These are phyloP conservation scores for Sapayoa aenigma DNA, from an alignment of 2,113 vertebrate genomes.

Conservation along the genomic window DNA sequence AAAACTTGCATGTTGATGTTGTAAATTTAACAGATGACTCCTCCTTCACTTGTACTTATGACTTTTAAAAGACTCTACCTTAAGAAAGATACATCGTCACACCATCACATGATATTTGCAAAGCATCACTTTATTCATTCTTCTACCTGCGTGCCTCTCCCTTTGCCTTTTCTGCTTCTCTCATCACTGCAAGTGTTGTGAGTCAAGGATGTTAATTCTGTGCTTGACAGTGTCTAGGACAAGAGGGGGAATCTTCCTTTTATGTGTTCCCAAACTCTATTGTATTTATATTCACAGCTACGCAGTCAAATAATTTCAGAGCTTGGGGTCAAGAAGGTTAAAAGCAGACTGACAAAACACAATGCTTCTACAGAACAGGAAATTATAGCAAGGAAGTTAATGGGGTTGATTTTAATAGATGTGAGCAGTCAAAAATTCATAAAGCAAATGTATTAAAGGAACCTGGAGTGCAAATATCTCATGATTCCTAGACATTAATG, in stretches of 20 bases:
- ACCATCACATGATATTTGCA: not conserved
- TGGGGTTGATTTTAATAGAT: not conserved
- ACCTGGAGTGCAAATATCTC: not conserved
- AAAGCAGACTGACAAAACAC: not conserved
- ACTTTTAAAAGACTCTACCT: not conserved
- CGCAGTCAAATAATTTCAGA: not conserved
- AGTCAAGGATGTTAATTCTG: not conserved
- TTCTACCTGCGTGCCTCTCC: not conserved
- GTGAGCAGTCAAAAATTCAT: not conserved
- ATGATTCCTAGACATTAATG: not conserved
- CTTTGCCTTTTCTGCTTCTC: not conserved
- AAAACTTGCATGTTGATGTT: not conserved
- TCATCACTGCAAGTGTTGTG: not conserved
- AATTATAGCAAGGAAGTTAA: not conserved
- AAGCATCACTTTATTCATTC: slow-evolving; percentile 10
- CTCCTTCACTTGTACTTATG: not conserved
- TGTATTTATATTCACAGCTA: not conserved
- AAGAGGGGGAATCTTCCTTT: not conserved
- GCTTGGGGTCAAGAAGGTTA: not conserved
- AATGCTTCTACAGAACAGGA: not conserved
- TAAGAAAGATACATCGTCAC: not conserved
- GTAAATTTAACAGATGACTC: not conserved
- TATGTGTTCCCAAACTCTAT: not conserved
- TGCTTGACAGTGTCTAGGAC: not conserved
- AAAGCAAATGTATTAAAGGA: not conserved